Evolutionary conservation across 2,888 invertebrate species (phyloP), one percentile per base, ranked within the genome.

Genomic region (Conistra vaccinii): DNA sequence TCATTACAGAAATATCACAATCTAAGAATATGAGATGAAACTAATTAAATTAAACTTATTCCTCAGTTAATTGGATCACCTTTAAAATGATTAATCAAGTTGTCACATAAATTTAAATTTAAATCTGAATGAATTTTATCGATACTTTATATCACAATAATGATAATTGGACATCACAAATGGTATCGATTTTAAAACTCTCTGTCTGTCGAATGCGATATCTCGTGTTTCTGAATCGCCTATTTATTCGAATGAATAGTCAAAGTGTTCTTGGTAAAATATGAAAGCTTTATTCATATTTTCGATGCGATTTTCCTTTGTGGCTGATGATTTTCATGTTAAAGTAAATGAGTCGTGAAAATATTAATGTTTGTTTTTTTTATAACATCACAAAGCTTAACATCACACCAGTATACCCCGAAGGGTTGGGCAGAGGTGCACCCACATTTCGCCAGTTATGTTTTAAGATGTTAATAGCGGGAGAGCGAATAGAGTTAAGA

Each of bases 161-260:
- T 20, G 7, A 20, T 73, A 2, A 3, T 35, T 48, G 53, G 72
- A 69, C 90, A 86, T 85, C 89, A 77, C 85, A 84, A 83, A 39
- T 32, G 1, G 67, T 80, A 87, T 89, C 85, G 87, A 87, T 88
- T 88, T 83, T 79, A 83, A 85, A 90, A 88, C 85, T 86, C 51
- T 14, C n/a, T 86, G 88, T 84, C 86, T 79, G 86, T 69, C 78
- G 85, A 72, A 80, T 69, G 62, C 48, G 68, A 83, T 81, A 77
- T 85, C 85, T 85, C 83, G 74, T 84, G 84, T 88, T 86, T 85
- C 82, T 81, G 76, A 76, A 78, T 76, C 68, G 75, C 79, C 76
- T 83, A 77, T 79, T 85, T 70, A 83, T 86, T 78, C 80, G 65
- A 84, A 83, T 89, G 86, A 83, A 87, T 85, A 84, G 85, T 77